Evolutionary conservation across 37 sponge, comb jelly and placozoan genomes (phyloP), one percentile per base, ranked within the genome.

Genomic region (Axinella damicornis): DNA sequence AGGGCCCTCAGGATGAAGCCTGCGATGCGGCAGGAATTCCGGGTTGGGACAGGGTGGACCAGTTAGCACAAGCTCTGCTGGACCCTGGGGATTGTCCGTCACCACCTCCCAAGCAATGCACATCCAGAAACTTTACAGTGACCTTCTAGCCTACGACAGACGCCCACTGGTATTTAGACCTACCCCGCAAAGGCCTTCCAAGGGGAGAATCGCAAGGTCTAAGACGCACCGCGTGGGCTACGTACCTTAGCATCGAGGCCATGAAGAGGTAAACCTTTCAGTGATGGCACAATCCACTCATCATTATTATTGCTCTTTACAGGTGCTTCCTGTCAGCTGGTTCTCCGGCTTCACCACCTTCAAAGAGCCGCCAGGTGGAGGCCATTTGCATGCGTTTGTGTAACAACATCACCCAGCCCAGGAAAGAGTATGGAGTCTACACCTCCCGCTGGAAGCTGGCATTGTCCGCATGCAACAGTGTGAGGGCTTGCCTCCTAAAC

Each of bases 301-400:
- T 56, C 15, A 56, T 56, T 56, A 18, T 56, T 56, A 19, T 56
- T 56, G 17, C 57, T 19, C 15, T 56, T 18, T 56, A 19, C 57
- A 56, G 57, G 57, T 76, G 77, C 77, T 76, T 76, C 36, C 24
- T 76, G 12, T 76, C 77, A 32, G 77, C 61, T 38, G 77, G 77
- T 2, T 38, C 61, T 19, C 61, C 77, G 25, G 59, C 77, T 5
- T 76, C 41, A 11, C 58, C 77, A 19, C 77, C 77, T 27, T 57
- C 35, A 15, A 76, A 76, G 36, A 76, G 79, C 53, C 65, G 79
- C 52, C n/a, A 64, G 15, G 79, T 78, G 41, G 53, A 72, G 73
- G 73, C 73, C 22, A 64, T 64, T 64, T 64, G 65, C 65, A 22
- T 64, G 25, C n/a, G 65, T 24, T 30, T 64, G 65, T 64, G 65